phyloP scores from a whole-genome alignment of 2,888 invertebrate genomes.

The Arenicola marina region DNA sequence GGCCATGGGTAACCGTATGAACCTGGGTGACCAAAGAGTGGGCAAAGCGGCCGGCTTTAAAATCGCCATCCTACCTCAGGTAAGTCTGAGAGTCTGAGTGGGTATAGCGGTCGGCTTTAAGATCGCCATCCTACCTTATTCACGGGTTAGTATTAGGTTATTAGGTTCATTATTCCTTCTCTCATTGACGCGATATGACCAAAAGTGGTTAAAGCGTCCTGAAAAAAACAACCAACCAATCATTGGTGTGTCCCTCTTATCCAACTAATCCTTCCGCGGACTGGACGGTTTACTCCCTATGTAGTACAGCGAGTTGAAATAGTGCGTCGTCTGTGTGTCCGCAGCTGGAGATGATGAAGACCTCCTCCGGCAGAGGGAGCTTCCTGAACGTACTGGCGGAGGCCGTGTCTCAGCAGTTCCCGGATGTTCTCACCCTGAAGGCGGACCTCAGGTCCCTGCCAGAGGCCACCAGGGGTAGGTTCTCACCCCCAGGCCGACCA shows the following conservation, averaged over 20 bases:
- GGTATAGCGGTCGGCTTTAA: too few species aligned
- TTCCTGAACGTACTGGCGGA: constrained; percentile 58
- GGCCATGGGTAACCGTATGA: constrained; percentile 61
- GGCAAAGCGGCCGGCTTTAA: constrained; percentile 57
- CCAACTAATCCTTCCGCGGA: background rate
- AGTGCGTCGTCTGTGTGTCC: background rate
- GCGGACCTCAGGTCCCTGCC: constrained; percentile 51
- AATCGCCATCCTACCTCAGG: constrained; percentile 55
- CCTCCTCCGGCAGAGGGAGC: constrained; percentile 54
- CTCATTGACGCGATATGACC: too few species aligned
- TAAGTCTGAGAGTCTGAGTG: too few species aligned
- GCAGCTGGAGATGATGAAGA: constrained; percentile 59
- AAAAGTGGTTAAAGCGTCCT: too few species aligned
- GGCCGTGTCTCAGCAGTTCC: constrained; percentile 50
- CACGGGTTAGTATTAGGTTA: too few species aligned
- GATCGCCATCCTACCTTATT: too few species aligned
- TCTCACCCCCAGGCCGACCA: too few species aligned
- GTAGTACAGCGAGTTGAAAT: background rate
- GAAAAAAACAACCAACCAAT: too few species aligned
- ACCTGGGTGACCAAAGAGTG: constrained; percentile 55
- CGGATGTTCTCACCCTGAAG: constrained; percentile 46
- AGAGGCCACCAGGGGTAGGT: constrained; percentile 52
- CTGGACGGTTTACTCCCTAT: background rate
- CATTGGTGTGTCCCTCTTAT: too few species aligned
- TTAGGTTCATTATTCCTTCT: too few species aligned